Conservation (phyloP, 2,113 vertebrate genomes). For the Brevimyrus niger region DNA sequence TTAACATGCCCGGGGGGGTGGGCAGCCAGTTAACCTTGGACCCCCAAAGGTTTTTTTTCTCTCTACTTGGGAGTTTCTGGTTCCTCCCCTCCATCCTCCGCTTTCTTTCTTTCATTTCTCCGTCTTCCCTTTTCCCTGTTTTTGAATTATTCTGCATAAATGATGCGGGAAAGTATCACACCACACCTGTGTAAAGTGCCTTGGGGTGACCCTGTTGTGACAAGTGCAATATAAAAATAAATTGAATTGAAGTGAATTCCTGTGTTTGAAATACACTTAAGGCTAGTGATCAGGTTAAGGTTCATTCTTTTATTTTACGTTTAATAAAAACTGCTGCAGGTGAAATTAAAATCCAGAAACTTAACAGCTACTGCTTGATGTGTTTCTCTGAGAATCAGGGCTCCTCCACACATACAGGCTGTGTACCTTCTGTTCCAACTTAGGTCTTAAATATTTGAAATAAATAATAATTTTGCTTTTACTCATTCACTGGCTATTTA, state of each 20-base stretch:
- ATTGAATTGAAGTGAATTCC: not conserved
- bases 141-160: not conserved
- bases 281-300: not conserved
- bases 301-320: not conserved
- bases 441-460: not conserved
- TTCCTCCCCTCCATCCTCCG: not conserved
- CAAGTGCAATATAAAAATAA: not conserved
- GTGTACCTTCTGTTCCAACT: not conserved
- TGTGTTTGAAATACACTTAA: not conserved
- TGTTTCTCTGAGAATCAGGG: not conserved
- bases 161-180: not conserved
- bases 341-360: not conserved
- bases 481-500: not conserved
- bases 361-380: not conserved
- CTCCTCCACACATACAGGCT: not conserved
- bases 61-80: not conserved
- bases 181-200: not conserved
- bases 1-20: not conserved
- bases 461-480: not conserved
- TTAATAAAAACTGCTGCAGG: not conserved
- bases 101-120: not conserved
- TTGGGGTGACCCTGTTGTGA: not conserved
- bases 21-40: not conserved
- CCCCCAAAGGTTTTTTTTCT: not conserved
- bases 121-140: not conserved